Evolutionary conservation across 2,888 invertebrate species (phyloP).

Genomic region (Tridacna gigas): DNA sequence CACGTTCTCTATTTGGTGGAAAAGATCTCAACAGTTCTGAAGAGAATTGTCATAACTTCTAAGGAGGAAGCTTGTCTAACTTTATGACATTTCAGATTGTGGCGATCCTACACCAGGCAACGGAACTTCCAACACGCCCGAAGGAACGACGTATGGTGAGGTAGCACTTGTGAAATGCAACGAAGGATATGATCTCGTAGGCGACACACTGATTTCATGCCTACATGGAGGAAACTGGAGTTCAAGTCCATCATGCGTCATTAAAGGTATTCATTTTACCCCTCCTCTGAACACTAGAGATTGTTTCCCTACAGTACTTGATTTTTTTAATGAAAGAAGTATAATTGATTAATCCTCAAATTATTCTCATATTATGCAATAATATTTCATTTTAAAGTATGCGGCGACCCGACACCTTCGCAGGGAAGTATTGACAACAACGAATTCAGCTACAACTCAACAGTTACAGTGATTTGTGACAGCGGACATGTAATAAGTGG

Average conservation of each 20-base stretch:
- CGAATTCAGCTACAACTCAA: not conserved
- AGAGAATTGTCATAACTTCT: too few relatives aligned
- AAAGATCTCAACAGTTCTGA: too few relatives aligned
- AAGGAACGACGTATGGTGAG: constrained; percentile 16
- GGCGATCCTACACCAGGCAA: constrained; percentile 28
- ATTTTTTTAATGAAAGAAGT: too few relatives aligned
- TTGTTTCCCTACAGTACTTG: too few relatives aligned
- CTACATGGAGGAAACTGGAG: constrained; percentile 13
- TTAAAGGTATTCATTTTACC: constrained; percentile 6
- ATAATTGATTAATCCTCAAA: not conserved
- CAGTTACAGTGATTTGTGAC: constrained; percentile 8
- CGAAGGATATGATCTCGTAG: constrained; percentile 23
- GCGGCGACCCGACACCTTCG: constrained; percentile 26
- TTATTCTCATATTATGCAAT: not conserved
- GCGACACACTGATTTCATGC: constrained; percentile 9
- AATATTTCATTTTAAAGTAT: constrained; percentile 27
- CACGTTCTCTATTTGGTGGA: too few relatives aligned
- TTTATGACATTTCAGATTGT: constrained; percentile 27
- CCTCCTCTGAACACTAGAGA: not conserved
- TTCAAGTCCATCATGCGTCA: constrained; percentile 12
- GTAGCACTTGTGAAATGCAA: constrained; percentile 28
- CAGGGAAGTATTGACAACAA: constrained; percentile 4
- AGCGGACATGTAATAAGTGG: constrained; percentile 5
- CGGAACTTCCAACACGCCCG: not conserved
- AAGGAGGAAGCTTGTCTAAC: not conserved